Evolutionary conservation across 2,888 invertebrate genomes (phyloP).

Genomic region (Frankliniella fusca): DNA sequence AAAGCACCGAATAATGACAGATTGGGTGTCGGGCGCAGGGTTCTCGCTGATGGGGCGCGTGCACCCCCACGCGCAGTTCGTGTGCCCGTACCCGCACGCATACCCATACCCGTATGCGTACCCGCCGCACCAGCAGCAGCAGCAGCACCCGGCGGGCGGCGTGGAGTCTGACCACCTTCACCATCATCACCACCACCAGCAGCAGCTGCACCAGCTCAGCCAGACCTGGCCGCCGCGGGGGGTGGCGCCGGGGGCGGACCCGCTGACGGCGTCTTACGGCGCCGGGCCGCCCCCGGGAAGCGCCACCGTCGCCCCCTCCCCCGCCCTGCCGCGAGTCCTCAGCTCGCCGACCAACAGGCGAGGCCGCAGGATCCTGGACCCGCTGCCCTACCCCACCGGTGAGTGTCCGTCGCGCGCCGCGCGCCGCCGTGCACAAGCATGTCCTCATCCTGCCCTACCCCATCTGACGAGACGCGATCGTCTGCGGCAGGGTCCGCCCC

Average conservation of each 20-base stretch:
- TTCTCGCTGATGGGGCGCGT: conserved; percentile 32
- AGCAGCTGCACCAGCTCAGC: conserved; percentile 32
- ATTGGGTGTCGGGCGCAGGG: conserved; percentile 1
- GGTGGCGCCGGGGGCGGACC: neutral
- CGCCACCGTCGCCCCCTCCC: neutral
- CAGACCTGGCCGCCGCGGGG: conserved; percentile 32
- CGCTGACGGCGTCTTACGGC: neutral
- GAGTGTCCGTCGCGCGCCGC: neutral
- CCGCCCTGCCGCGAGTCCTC: conserved; percentile 29
- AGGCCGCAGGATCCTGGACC: conserved; percentile 33
- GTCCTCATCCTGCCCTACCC: neutral
- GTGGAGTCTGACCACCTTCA: too few relatives aligned
- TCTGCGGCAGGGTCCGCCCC: neutral
- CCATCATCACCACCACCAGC: conserved; percentile 1
- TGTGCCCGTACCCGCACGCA: neutral
- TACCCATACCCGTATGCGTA: neutral
- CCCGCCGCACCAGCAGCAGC: conserved; percentile 16
- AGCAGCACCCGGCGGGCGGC: conserved; percentile 6
- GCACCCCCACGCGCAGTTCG: neutral
- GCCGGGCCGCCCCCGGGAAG: neutral
- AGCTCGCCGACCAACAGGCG: conserved; percentile 30
- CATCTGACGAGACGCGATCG: neutral
- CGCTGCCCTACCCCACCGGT: conserved; percentile 29
- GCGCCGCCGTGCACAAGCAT: neutral
- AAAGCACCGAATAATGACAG: neutral